Base-by-base conservation (phyloP, 2,888 invertebrate species). In the Lamproptera curius region DNA sequence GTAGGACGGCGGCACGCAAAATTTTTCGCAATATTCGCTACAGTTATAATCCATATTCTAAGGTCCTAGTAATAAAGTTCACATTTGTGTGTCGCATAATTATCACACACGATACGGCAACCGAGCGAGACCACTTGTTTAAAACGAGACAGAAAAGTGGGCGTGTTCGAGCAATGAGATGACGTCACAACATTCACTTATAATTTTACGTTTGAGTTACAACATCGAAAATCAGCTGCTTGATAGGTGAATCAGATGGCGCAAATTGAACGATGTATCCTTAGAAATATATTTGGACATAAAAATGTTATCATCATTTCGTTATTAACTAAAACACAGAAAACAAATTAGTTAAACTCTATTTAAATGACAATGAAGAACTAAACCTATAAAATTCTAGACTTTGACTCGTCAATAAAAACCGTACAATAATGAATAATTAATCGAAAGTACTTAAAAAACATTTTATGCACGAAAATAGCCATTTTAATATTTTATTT, bases 171-270 rank as follows among this genome's bases (percentile, higher is more conserved):
- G 35, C 55, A 56, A 58, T 59, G 59, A 58, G 56, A 68, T 81
- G 76, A 83, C 83, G 81, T 80, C 75, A 76, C 66, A 66, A 76
- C 76, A 78, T 76, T 73, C 74, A 76, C 66, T 17, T 46, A 52
- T 42, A 49, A 52, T 72, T 73, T 73, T 73, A 61, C 57, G 76
- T 76, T 74, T 65, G 64, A 65, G 72, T 75, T 73, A 73, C 76
- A 71, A 79, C 75, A 76, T 74, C 73, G 67, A 79, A 76, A 81
- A 84, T 84, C 85, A 86, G 85, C 85, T 86, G 85, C 73, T 79
- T 56, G 45, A 26, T 15, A 31, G 16, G 16, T 40, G 11, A 35
- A 9, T 35, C 20, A 20, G 6, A 6, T 6, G 20, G 20, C 20
- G 20, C 4, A 6, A 20, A 20, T 5, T 20, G 20, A 6, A n/a